Conservation (phyloP, 2,113 vertebrate species). For the Leucopternis melanops region DNA sequence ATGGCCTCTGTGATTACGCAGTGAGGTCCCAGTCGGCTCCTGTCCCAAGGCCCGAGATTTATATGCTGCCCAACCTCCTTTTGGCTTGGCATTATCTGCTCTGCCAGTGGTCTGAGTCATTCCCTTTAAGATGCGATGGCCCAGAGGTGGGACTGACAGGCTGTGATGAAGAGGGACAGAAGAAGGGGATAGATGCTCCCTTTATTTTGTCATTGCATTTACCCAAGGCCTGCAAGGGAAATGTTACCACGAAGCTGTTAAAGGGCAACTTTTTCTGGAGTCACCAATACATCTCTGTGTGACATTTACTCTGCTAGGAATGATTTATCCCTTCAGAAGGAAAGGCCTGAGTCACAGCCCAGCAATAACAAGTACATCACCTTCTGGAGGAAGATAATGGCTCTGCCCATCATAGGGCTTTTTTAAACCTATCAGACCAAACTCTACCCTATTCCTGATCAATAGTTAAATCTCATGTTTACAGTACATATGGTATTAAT, state of each 20-base stretch:
- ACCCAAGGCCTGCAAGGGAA: constrained; percentile 17
- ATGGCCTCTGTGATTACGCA: neutral
- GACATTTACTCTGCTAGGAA: constrained; percentile 62
- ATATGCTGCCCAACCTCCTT: neutral
- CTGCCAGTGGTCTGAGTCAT: constrained; percentile 25
- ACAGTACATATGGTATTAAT: neutral
- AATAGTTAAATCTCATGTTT: neutral
- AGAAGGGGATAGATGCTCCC: constrained; percentile 5
- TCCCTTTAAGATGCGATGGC: neutral
- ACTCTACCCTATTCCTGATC: neutral
- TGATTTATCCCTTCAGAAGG: constrained; percentile 64
- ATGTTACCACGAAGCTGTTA: constrained; percentile 54
- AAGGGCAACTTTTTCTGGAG: constrained; percentile 56
- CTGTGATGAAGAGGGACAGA: constrained; percentile 27
- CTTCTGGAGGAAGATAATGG: constrained; percentile 26
- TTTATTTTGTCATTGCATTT: constrained; percentile 43
- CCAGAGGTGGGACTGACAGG: neutral
- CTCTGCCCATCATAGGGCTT: neutral
- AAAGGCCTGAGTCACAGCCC: constrained; percentile 58
- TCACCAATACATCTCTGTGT: constrained; percentile 23
- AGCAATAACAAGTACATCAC: constrained; percentile 61
- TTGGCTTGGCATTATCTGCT: constrained; percentile 22
- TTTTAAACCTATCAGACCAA: neutral
- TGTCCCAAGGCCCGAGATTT: neutral
- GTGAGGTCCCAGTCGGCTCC: neutral